These are phyloP conservation scores for Oeneis ivallda DNA, from an alignment of 2,888 invertebrate species.

Conservation along the genomic window DNA sequence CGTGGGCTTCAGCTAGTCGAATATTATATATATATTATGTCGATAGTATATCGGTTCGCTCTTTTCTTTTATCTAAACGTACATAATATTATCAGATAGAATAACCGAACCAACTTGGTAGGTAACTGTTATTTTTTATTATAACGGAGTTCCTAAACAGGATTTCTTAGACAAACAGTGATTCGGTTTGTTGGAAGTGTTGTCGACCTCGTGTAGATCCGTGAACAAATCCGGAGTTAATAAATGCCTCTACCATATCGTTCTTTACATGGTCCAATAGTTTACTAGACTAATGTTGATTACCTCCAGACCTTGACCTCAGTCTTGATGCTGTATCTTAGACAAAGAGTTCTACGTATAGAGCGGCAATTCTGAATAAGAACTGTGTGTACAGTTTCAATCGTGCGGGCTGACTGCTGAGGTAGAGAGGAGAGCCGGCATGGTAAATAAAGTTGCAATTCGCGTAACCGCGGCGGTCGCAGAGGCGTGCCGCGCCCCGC, in stretches of 20 bases:
- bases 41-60: background rate
- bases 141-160: conserved; percentile 11
- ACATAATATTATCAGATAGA: conserved; percentile 6
- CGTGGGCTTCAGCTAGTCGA: no score
- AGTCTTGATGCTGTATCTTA: background rate
- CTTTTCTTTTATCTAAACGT: background rate
- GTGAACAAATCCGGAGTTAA: conserved; percentile 43
- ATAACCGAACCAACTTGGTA: background rate
- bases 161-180: conserved; percentile 26
- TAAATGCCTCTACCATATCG: conserved; percentile 28
- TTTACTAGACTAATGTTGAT: background rate
- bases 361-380: no score
- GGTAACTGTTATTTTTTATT: background rate
- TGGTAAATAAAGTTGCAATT: no score
- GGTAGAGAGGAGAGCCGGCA: no score
- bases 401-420: no score
- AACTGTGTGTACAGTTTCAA: no score
- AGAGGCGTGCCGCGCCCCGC: no score
- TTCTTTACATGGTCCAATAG: conserved; percentile 4
- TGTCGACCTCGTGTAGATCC: conserved; percentile 56
- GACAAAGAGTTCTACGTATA: no score
- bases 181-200: conserved; percentile 20
- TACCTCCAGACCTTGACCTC: background rate
- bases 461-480: no score
- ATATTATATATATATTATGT: no score